Base-by-base conservation (phyloP, 1,140 invertebrate genomes). In the Bombus huntii region DNA sequence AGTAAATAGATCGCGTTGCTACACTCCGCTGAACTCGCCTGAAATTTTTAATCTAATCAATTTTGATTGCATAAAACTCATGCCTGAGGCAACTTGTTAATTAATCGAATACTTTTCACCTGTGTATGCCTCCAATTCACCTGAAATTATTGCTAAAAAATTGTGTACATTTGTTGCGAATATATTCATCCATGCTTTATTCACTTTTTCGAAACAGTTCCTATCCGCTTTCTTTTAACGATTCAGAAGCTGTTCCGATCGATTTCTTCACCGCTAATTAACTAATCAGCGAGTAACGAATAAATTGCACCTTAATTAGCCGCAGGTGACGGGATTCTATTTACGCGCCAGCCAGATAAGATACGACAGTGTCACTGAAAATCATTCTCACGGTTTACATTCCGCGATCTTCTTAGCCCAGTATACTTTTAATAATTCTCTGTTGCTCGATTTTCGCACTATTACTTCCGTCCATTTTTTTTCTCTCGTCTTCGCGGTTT, bases 301-400 rank as follows among this genome's bases (percentile, higher is more conserved):
- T 25, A 31, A 65, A 57, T 65, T 22, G n/a, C n/a, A 22, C 12
- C 9, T 76, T 83, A 83, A 83, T 83, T 83, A 76, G 5, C 22
- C 25, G 25, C 39, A n/a, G 9, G 25, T 15, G 2, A 3, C 4
- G 65, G 34, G n/a, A 83, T 70, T 66, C 18, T 39, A 53, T 71
- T 83, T 28, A 31, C 22, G 25, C 28, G 6, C 31, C 15, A 53
- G 25, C 22, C 53, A 72, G 76, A 84, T 72, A 79, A 79, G 65
- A 77, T n/a, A 37, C n/a, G 3, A n/a, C 13, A 22, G 53, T 84
- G 83, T 84, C 66, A 79, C 68, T 84, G 66, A 62, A 84, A 83
- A 78, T 84, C 28, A 71, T 71, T 84, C 83, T 47, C 83, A 84
- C 76, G 68, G 53, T 44, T 84, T 34, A 71, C 66, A 84, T 84